These are phyloP conservation scores for Lagopus leucura DNA, from an alignment of 2,113 vertebrate genomes.

Conservation along the genomic window DNA sequence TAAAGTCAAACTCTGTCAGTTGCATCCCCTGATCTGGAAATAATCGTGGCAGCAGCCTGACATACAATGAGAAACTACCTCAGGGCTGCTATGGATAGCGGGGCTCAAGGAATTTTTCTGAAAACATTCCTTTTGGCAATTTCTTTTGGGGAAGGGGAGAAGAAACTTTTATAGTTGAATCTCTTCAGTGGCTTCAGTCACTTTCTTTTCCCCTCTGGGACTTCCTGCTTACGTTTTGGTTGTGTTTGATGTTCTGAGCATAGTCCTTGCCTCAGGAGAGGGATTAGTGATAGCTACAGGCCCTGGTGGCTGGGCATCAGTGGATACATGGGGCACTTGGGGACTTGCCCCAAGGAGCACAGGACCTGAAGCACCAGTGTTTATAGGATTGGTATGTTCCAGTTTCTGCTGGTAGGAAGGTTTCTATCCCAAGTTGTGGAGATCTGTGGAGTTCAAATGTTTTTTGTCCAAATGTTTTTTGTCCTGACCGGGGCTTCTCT, in stretches of 20 bases:
- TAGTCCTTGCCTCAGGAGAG: conserved; percentile 38
- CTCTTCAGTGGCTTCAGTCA: background rate
- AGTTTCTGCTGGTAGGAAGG: background rate
- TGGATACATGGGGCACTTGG: background rate
- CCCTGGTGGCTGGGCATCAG: background rate
- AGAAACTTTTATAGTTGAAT: background rate
- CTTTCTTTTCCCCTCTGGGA: background rate
- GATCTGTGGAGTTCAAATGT: background rate
- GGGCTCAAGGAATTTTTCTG: background rate
- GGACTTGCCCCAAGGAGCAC: background rate
- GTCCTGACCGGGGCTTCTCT: background rate
- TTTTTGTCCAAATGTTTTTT: background rate
- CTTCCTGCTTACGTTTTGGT: conserved; percentile 48
- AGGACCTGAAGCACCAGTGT: background rate
- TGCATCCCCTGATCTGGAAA: conserved; percentile 56
- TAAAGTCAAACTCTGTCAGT: conserved; percentile 54
- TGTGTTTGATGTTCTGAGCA: conserved; percentile 51
- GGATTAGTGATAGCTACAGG: conserved; percentile 14
- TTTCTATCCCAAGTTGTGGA: background rate
- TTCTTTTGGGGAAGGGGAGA: background rate
- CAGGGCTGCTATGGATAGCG: background rate
- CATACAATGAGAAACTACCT: background rate
- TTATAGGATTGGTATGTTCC: background rate
- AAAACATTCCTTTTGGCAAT: background rate
- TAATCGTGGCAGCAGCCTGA: conserved; percentile 54